Base-by-base conservation (phyloP, 1,140 invertebrate species). In the Teleogryllus occipitalis region DNA sequence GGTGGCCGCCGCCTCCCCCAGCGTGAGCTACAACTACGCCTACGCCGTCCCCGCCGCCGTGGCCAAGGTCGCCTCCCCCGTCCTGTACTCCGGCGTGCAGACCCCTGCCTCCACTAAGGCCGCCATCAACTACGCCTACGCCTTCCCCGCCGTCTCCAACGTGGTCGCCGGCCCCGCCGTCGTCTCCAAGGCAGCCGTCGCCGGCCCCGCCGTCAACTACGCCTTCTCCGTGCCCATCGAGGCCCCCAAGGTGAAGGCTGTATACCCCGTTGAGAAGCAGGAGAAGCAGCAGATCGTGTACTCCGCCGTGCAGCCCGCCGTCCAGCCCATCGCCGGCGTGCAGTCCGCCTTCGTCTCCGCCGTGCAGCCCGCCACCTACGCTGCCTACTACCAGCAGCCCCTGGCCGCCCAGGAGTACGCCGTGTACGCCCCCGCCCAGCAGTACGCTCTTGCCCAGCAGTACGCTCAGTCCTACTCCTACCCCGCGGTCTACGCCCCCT, bases 61-160 rank as follows among this genome's bases (percentile, higher is more conserved):
- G 14, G 82, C 77, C 82, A 78, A 82, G 27, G 81, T 85, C 22
- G 84, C 84, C 8, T 83, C 84, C 49, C 85, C 84, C 47, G 81
- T 85, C 22, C 83, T 84, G 8, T 83, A 84, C 65, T 85, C 84
- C 47, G 72, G 78, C 80, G 72, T 65, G 78, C 47, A 76, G 75
- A n/a, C 48, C 77, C 72, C 79, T 77, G 10, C 18, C 80, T 21
- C 78, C 78, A 49, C 49, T 74, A 75, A 49, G 47, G 48, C 80
- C 81, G 0, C 83, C 85, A 39, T 82, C 82, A 47, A 78, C 82
- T 18, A 80, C 79, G 74, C 80, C 79, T 47, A 27, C 74, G 5
- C 22, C 22, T 27, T 46, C 81, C 39, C 74, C 82, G 4, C 80
- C 80, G 21, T 79, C 81, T 15, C 47, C 74, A 7, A 79, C 80